Conservation (phyloP, 64 coral and sea anemone species). For the Stylophora pistillata region DNA sequence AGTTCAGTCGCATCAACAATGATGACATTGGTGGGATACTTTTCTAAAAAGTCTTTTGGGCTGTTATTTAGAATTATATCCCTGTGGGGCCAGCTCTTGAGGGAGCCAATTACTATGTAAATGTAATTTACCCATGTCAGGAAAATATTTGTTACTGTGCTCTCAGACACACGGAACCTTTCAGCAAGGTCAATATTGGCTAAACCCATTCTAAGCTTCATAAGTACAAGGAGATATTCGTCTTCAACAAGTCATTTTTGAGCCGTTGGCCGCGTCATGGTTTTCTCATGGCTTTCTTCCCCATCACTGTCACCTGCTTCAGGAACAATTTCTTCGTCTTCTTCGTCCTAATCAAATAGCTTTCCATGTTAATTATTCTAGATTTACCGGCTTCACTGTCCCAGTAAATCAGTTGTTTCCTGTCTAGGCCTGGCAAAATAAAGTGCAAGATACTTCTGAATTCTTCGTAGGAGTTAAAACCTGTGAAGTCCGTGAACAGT, state of each 20-base stretch:
- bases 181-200: slow-evolving; percentile 47
- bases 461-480: slow-evolving; percentile 37
- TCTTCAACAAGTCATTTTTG: slow-evolving; percentile 54
- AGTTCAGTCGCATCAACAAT: too few relatives aligned
- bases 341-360: too few relatives aligned
- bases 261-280: slow-evolving; percentile 4
- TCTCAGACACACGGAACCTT: slow-evolving; percentile 52
- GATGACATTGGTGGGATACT: too few relatives aligned
- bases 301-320: background rate
- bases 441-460: slow-evolving; percentile 30
- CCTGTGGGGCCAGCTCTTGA: slow-evolving; percentile 73
- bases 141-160: slow-evolving; percentile 43
- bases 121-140: slow-evolving; percentile 68
- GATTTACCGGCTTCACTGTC: background rate
- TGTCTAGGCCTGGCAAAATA: slow-evolving; percentile 8
- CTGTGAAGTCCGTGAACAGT: slow-evolving; percentile 58
- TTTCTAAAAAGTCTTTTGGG: slow-evolving; percentile 31
- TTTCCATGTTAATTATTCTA: slow-evolving; percentile 10
- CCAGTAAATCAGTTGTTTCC: slow-evolving; percentile 7
- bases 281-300: background rate
- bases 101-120: slow-evolving; percentile 43
- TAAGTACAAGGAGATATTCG: slow-evolving; percentile 53
- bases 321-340: too few relatives aligned
- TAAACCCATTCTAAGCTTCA: slow-evolving; percentile 67
- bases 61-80: slow-evolving; percentile 55